Evolutionary conservation across 2,888 invertebrate species (phyloP).

Genomic region (Argyra leucocephala): DNA sequence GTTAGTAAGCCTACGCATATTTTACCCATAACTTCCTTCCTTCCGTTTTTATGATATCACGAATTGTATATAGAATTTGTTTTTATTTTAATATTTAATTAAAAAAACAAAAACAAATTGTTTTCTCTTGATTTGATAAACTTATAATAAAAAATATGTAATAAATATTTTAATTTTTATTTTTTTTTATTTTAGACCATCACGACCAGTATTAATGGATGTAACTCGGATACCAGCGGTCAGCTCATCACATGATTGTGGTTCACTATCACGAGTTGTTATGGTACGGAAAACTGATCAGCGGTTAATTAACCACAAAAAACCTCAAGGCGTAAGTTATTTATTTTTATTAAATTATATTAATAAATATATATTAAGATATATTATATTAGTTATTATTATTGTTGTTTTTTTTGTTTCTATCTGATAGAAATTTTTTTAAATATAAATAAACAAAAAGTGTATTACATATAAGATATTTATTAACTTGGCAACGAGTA

Average conservation of each 20-base stretch:
- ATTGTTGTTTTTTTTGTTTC: too few relatives aligned
- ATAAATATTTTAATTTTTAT: constrained; percentile 1
- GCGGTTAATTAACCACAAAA: constrained; percentile 53
- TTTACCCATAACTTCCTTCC: too few relatives aligned
- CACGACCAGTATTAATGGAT: constrained; percentile 29
- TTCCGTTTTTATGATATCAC: too few relatives aligned
- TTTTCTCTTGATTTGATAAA: not conserved
- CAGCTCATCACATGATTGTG: constrained; percentile 39
- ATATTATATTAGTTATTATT: too few relatives aligned
- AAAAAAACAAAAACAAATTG: too few relatives aligned
- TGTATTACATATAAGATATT: too few relatives aligned
- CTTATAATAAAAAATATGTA: not conserved
- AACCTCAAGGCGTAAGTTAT: constrained; percentile 38
- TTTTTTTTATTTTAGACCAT: constrained; percentile 26
- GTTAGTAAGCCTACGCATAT: too few relatives aligned
- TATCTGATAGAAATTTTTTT: too few relatives aligned
- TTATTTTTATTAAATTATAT: not conserved
- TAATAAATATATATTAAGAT: too few relatives aligned
- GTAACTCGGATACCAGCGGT: constrained; percentile 30
- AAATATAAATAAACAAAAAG: too few relatives aligned
- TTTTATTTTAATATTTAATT: not conserved
- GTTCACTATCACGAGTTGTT: constrained; percentile 51
- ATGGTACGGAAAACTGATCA: constrained; percentile 61
- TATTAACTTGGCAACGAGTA: too few relatives aligned
- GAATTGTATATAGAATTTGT: too few relatives aligned